These are phyloP conservation scores for Leptocoma aspasia DNA, from an alignment of 2,113 vertebrate species.

Conservation along the genomic window DNA sequence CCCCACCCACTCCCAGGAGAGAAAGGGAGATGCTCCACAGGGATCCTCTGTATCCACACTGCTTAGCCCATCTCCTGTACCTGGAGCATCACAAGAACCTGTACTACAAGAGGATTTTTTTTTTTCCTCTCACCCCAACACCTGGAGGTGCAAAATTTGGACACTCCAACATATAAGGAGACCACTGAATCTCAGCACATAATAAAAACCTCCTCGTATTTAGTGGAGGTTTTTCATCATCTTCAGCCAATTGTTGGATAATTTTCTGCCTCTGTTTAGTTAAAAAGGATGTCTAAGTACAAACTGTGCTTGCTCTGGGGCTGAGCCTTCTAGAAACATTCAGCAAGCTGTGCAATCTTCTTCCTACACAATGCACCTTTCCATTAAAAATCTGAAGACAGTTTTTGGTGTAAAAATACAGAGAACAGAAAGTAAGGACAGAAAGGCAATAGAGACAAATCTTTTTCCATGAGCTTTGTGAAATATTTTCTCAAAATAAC, in stretches of 20 bases:
- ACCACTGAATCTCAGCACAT: rapidly evolving
- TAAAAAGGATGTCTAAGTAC: neutral
- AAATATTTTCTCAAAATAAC: conserved; percentile 45
- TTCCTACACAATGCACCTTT: neutral
- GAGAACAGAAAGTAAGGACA: neutral
- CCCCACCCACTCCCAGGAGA: neutral
- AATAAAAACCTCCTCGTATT: neutral
- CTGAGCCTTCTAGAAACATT: conserved; percentile 25
- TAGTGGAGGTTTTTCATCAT: neutral
- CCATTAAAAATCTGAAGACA: neutral
- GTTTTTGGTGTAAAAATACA: neutral
- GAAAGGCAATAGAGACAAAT: neutral
- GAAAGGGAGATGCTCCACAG: neutral
- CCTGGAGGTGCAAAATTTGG: neutral
- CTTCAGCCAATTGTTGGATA: neutral
- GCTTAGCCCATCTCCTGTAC: neutral
- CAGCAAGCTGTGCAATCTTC: neutral
- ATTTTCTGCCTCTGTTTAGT: neutral
- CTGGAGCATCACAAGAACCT: neutral
- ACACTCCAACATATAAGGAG: neutral
- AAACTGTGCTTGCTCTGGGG: neutral
- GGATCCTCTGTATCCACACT: neutral
- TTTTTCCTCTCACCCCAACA: neutral
- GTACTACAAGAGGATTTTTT: neutral
- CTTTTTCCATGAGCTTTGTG: neutral